Conservation (phyloP, 2,797 vertebrate genomes). For the Poecilia gillii region DNA sequence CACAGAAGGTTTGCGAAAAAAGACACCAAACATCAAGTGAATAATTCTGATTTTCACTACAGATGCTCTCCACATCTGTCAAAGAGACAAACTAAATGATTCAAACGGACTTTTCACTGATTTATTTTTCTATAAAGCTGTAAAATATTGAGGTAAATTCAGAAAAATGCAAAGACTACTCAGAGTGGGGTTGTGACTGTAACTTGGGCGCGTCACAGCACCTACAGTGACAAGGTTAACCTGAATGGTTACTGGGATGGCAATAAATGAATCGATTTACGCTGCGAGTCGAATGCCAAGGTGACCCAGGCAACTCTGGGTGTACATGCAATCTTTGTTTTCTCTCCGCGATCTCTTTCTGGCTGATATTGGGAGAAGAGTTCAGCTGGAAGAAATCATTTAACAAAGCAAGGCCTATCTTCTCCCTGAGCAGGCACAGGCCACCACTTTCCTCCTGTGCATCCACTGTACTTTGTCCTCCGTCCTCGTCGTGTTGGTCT, state of each 20-base stretch:
- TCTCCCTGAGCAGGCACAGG: slow-evolving; percentile 63
- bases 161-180: slow-evolving; percentile 16
- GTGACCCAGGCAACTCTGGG: slow-evolving; percentile 66
- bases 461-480: slow-evolving; percentile 22
- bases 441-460: slow-evolving; percentile 35
- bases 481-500: slow-evolving; percentile 21
- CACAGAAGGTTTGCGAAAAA: too few relatives aligned
- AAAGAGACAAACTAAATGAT: background rate
- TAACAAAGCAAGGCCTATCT: slow-evolving; percentile 75
- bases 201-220: slow-evolving; percentile 19
- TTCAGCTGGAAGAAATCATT: slow-evolving; percentile 81
- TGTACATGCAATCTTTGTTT: slow-evolving; percentile 52
- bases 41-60: background rate
- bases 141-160: slow-evolving; percentile 9
- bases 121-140: slow-evolving; percentile 16
- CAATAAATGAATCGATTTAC: slow-evolving; percentile 68
- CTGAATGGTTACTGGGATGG: slow-evolving; percentile 63
- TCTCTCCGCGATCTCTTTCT: slow-evolving; percentile 47
- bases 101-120: background rate
- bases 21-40: background rate
- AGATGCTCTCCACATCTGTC: background rate
- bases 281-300: slow-evolving; percentile 58
- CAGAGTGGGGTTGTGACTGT: slow-evolving; percentile 13
- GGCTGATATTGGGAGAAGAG: slow-evolving; percentile 67
- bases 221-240: slow-evolving; percentile 51